Evolutionary conservation across 2,888 invertebrate species (phyloP), one percentile per base, ranked within the genome.

Genomic region (Eupithecia insigniata): DNA sequence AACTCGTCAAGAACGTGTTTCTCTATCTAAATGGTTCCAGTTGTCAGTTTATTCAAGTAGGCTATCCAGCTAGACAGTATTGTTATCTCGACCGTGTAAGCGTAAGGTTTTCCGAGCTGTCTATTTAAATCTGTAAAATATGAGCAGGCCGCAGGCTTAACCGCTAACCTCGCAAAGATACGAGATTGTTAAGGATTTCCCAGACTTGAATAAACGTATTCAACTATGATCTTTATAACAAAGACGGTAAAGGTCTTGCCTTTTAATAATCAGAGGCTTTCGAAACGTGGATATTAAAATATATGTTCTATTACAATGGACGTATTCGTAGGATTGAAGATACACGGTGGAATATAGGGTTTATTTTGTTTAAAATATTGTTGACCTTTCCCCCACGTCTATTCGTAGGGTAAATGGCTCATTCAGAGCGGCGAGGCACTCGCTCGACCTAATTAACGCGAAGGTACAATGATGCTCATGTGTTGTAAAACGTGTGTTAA

Each of bases 381-480:
- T 64, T 76, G 71, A 78, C 79, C 78, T 74, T 78, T 71, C 70
- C 69, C 22, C 76, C 74, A 69, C 73, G 74, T 71, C 76, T 75
- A 75, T 75, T 73, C 76, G 73, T 71, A 73, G 75, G 78, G 77
- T 75, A 73, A 78, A 75, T 74, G 76, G 74, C 51, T 60, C 77
- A 73, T 72, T 77, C 67, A 72, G 68, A 69, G 61, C 70, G 71
- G 55, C 66, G 78, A 67, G 72, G 46, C 67, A 74, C 71, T 71
- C 74, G 46, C 62, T 66, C 79, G 80, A 80, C 78, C 79, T 80
- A 79, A 81, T 81, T 80, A 79, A 76, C 76, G 43, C 71, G 67
- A 71, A 76, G 79, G 76, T 71, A 80, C 75, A 78, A 76, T 73
- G 66, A 68, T 70, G 66, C 70, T 70, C 73, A 68, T 61, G 67